Evolutionary conservation across 2,113 vertebrate species (phyloP), one percentile per base, ranked within the genome.

Genomic region (Suricata suricatta): DNA sequence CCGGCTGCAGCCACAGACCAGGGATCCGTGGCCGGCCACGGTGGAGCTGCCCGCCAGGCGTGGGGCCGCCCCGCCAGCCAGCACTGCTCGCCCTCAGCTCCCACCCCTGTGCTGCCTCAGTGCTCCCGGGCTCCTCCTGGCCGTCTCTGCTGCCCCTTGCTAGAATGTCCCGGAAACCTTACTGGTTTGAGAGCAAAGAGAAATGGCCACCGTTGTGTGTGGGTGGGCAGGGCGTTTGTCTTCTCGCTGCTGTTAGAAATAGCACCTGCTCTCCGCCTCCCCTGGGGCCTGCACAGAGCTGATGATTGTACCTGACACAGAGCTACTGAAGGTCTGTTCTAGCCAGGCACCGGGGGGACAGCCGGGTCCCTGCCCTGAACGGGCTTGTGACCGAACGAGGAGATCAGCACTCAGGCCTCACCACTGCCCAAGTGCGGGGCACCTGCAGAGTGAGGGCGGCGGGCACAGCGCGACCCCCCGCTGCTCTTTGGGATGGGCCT

Each of bases 211-310:
- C 15, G 5, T 31, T 17, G n/a, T 47, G 74, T 93, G 77, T 88
- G 83, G 77, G 63, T 11, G 88, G 89, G 83, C 83, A 76, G 80
- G 97, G 97, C 64, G 31, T 92, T 69, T 95, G 68, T 52, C 83
- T 98, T 96, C 96, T 97, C 96, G 90, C 86, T 63, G 86, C 71
- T 79, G 79, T 93, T 95, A 63, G 96, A 97, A 97, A 97, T 96
- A 97, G 89, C 87, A 85, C 69, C 86, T 10, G 12, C 71, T 66
- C 82, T 89, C 74, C 10, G 27, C 64, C 41, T 93, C 81, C 69
- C 76, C 29, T n/a, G 92, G 77, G 74, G 69, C 23, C 84, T 35
- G 83, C 95, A 90, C 97, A 81, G 90, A 95, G 95, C 63, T 93
- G 93, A 96, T 95, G 88, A 76, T 41, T 94, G 89, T 87, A 77